Percentiles rank a stretch among this genome's conserved stretches.
These are phyloP conservation scores for Trogon surrucura DNA, from an alignment of 2,113 vertebrate genomes.

Conservation along the genomic window DNA sequence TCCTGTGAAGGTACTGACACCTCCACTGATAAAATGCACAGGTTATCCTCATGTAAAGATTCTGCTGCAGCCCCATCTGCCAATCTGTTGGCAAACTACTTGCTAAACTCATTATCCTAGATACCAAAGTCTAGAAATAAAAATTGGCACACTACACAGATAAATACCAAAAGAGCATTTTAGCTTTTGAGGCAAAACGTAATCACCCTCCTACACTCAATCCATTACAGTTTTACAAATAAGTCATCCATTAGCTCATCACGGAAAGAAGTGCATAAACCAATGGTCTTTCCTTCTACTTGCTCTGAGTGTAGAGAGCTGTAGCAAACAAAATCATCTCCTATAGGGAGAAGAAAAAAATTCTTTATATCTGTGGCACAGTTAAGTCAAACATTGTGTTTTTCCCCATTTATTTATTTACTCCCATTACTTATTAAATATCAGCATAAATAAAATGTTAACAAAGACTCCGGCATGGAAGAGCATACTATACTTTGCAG, in stretches of 20 bases:
- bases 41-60: background rate
- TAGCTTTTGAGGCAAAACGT: background rate
- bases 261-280: background rate
- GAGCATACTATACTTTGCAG: background rate
- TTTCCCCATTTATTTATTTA: background rate
- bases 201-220: background rate
- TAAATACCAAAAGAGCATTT: background rate
- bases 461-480: background rate
- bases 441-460: background rate
- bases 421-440: background rate
- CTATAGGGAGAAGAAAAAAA: background rate
- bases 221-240: background rate
- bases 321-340: background rate
- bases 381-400: background rate
- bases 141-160: background rate
- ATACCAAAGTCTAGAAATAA: background rate
- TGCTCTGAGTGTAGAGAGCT: background rate
- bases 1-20: background rate
- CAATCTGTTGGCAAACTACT: background rate
- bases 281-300: background rate
- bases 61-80: background rate
- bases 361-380: background rate
- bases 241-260: background rate
- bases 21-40: background rate
- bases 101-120: background rate